Evolutionary conservation across 2,888 invertebrate genomes (phyloP), one percentile per base, ranked within the genome.

Genomic region (Temnothorax unifasciatus): DNA sequence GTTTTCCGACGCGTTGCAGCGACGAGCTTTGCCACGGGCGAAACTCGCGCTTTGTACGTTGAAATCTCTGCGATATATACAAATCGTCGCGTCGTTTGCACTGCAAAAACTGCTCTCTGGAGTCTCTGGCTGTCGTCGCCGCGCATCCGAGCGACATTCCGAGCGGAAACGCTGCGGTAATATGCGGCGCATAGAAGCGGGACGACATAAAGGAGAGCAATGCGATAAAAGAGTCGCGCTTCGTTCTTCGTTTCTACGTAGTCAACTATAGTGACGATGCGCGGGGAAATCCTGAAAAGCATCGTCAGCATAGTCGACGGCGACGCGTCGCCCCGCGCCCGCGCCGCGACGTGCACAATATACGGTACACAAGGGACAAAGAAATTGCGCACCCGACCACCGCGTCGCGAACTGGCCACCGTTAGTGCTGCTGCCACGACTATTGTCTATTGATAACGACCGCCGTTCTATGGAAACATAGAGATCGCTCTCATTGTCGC

Each of bases 391-490:
- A 29, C 29, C 59, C 47, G 79, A 21, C 59, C 34, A 21, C 25
- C 29, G 54, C 54, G 8, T 44, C 29, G 21, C 25, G 25, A 8
- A 41, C 77, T 41, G 71, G 29, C 52, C 25, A 25, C 18, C 69
- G 41, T 50, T 21, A 41, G 75, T 38, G 34, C 50, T 29, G n/a
- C 25, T 2, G 64, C 59, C 5, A 44, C 61, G 29, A 52, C 21
- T 54, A 84, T 89, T 86, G 86, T 89, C 81, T 82, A 85, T 63
- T 73, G 85, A 90, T 89, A 86, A 86, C 68, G 84, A 88, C 83
- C 82, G 52, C 44, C 76, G 54, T 66, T 63, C 66, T 79, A 54
- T 61, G 68, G 76, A 77, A 84, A 85, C 81, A 81, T n/a, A 69
- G 63, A 61, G 81, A 84, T 87, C 83, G 85, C 79, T 81, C 86